phyloP scores from a whole-genome alignment of 1,140 invertebrate species.

The Andrena cerasifolii region DNA sequence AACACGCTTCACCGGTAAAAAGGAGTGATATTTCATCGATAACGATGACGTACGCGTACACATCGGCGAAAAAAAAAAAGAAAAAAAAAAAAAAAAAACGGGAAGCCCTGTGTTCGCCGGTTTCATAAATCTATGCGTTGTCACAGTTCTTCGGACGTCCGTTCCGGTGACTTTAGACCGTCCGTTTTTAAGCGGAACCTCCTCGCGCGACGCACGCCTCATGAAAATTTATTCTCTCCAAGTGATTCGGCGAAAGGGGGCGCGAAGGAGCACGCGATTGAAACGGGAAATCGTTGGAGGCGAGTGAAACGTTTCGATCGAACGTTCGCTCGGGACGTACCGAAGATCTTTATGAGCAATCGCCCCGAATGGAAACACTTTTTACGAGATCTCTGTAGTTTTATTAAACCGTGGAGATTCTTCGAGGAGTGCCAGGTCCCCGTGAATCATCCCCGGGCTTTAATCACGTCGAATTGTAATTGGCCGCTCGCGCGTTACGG shows the following conservation, averaged over 20 bases:
- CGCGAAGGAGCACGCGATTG: not conserved
- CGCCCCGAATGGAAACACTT: not conserved
- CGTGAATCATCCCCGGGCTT: not conserved
- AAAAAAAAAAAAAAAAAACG: too few species aligned
- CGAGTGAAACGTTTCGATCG: not conserved
- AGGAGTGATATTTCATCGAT: slow-evolving; percentile 9
- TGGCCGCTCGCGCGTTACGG: not conserved
- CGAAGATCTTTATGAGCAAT: not conserved
- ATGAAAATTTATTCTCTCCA: not conserved
- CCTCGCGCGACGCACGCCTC: not conserved
- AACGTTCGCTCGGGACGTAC: not conserved
- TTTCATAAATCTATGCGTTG: not conserved
- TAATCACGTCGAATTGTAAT: slow-evolving; percentile 5
- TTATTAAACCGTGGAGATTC: not conserved
- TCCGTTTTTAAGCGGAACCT: not conserved
- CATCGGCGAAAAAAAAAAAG: too few species aligned
- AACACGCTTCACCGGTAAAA: not conserved
- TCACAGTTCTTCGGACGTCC: too few species aligned
- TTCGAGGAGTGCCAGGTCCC: not conserved
- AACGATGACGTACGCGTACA: not conserved
- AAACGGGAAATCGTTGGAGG: too few species aligned
- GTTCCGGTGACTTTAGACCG: too few species aligned
- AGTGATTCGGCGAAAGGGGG: too few species aligned
- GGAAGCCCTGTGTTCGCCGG: too few species aligned
- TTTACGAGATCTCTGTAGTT: not conserved